These are phyloP conservation scores for Charanyca ferruginea DNA, from an alignment of 2,888 invertebrate species.

Conservation along the genomic window DNA sequence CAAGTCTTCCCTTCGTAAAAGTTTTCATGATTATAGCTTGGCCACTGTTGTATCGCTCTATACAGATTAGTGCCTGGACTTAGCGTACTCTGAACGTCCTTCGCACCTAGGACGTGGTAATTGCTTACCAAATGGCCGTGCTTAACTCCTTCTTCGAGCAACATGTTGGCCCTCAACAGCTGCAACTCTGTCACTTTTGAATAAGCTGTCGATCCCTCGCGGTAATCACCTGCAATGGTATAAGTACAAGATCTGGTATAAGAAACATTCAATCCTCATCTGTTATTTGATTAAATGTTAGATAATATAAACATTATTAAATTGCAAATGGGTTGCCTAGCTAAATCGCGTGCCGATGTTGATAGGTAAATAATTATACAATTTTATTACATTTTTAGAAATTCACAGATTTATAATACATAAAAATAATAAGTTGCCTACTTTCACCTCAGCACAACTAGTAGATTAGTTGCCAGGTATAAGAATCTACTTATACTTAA, in stretches of 20 bases:
- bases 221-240: slow-evolving; percentile 81
- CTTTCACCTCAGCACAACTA: too few relatives aligned
- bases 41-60: slow-evolving; percentile 72
- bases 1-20: slow-evolving; percentile 73
- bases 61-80: slow-evolving; percentile 82
- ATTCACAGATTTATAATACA: too few relatives aligned
- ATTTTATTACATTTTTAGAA: too few relatives aligned
- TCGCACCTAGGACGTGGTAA: slow-evolving; percentile 78
- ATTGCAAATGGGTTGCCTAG: too few relatives aligned
- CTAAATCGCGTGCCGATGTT: too few relatives aligned
- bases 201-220: slow-evolving; percentile 71
- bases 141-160: slow-evolving; percentile 76
- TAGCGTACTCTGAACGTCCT: slow-evolving; percentile 70
- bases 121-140: slow-evolving; percentile 74
- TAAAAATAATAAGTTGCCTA: too few relatives aligned
- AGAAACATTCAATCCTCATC: too few relatives aligned
- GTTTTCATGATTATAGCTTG: slow-evolving; percentile 73
- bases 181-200: slow-evolving; percentile 75
- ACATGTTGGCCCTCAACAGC: slow-evolving; percentile 69
- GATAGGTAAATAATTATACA: too few relatives aligned
- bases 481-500: too few relatives aligned
- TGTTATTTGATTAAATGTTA: too few relatives aligned
- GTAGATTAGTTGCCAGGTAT: too few relatives aligned
- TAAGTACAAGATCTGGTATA: background rate
- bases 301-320: too few relatives aligned